Evolutionary conservation across 2,113 vertebrate genomes (phyloP).

Genomic region (Rana temporaria): DNA sequence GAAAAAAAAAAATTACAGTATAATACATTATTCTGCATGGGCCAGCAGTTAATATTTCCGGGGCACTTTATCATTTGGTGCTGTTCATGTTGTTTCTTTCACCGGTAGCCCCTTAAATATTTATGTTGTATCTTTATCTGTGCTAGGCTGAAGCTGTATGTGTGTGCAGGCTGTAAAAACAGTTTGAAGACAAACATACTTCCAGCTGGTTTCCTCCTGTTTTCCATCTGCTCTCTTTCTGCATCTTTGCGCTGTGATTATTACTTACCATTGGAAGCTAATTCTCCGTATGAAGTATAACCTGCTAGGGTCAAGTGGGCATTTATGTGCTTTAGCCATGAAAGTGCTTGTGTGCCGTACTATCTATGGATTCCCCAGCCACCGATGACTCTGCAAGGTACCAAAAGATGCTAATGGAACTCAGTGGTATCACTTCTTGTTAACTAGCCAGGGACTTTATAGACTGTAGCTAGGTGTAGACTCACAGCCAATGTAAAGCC

Average conservation of each 20-base stretch:
- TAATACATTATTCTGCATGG: too few relatives aligned
- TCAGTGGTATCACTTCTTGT: too few relatives aligned
- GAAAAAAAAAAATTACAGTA: too few relatives aligned
- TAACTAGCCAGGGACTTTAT: too few relatives aligned
- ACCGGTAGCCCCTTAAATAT: slow-evolving; percentile 78
- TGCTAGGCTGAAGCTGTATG: slow-evolving; percentile 74
- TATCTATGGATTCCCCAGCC: not conserved
- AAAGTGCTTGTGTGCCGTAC: not conserved
- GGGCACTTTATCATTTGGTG: not conserved
- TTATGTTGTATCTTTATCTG: slow-evolving; percentile 78
- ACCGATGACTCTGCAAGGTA: not conserved
- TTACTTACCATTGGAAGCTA: slow-evolving; percentile 74
- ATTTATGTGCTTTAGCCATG: slow-evolving; percentile 42
- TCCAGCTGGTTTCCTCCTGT: slow-evolving; percentile 79
- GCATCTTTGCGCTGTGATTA: slow-evolving; percentile 73
- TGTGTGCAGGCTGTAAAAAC: slow-evolving; percentile 79
- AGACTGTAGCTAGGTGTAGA: too few relatives aligned
- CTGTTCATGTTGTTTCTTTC: slow-evolving; percentile 67
- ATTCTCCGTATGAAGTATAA: slow-evolving; percentile 64
- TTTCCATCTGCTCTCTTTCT: slow-evolving; percentile 78
- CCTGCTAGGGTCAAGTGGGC: slow-evolving; percentile 62
- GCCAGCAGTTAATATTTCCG: not conserved
- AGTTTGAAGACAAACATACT: slow-evolving; percentile 78
- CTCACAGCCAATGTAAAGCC: too few relatives aligned
- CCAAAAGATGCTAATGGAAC: not conserved